Conservation (phyloP, 1,140 invertebrate genomes). For the Brachionus rotundiformis region DNA sequence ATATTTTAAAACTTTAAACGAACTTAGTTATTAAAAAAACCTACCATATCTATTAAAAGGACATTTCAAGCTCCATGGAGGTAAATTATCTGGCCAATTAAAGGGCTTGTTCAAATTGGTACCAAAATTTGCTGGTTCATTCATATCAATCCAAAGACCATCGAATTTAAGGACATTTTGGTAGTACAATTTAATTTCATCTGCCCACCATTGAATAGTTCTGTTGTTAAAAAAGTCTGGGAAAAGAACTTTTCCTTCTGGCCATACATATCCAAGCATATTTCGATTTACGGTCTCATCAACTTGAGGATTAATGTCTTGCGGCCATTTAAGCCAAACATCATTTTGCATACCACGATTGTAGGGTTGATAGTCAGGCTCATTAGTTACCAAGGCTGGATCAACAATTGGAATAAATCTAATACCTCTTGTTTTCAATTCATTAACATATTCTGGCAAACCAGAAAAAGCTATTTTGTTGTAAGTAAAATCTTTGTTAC, state of each 20-base stretch:
- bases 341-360: conserved; percentile 55
- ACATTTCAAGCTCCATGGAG: conserved; percentile 76
- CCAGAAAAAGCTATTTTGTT: conserved; percentile 59
- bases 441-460: conserved; percentile 61
- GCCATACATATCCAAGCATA: conserved; percentile 71
- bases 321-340: conserved; percentile 59
- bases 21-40: no score
- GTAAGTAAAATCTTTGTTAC: conserved; percentile 63
- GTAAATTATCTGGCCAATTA: conserved; percentile 66
- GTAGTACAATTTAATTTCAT: conserved; percentile 70
- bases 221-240: conserved; percentile 83
- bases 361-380: conserved; percentile 58
- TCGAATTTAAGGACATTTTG: conserved; percentile 72
- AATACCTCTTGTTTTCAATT: conserved; percentile 59
- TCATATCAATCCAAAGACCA: conserved; percentile 67
- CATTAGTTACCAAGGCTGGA: conserved; percentile 58
- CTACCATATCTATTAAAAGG: conserved; percentile 65
- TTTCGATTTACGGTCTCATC: conserved; percentile 53
- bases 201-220: conserved; percentile 73
- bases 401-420: conserved; percentile 63
- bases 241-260: conserved; percentile 71
- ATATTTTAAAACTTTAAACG: no score
- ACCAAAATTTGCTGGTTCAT: conserved; percentile 62
- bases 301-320: conserved; percentile 52
- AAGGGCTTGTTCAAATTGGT: conserved; percentile 61